Evolutionary conservation across 2,797 vertebrate genomes (phyloP), one percentile per base, ranked within the genome.

Genomic region (Peromyscus nudipes): DNA sequence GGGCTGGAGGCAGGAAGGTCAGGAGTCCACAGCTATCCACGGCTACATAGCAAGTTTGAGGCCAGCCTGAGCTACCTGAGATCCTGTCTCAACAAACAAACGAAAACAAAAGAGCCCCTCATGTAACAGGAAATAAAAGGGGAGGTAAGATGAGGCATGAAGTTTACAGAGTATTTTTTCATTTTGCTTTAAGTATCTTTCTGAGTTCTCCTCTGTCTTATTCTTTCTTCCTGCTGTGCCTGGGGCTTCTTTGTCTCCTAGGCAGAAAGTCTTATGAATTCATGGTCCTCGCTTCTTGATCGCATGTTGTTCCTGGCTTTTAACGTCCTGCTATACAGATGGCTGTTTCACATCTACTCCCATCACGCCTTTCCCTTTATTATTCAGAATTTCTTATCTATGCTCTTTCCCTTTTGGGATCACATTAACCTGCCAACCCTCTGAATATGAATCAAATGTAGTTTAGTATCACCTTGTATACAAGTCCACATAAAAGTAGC

Each of bases 261-360:
- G 17, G 34, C 57, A 46, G 86, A 97, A 55, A 89, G 17, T 46
- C 64, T 21, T n/a, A 49, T 11, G 17, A 71, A 4, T 34, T 65
- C 76, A 4, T 49, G 84, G 83, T 80, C 19, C 75, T 17, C 40
- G 14, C 49, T 71, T 69, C 29, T 83, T n/a, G 55, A 37, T 23
- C 40, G 37, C 43, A n/a, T 82, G 52, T 10, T 27, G 19, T 34
- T 21, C 55, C 64, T 31, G 34, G 1, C 9, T 84, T 87, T 96
- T 81, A 89, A 95, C 98, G 97, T 96, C 93, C 96, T 95, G 84
- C 96, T 69, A 89, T 97, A 46, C 43, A 73, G 76, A 96, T 96
- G 37, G 0, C 37, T 96, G 94, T 69, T 55, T 69, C 55, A n/a
- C 16, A 4, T 75, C 80, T 84, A 49, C 73, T n/a, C 75, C 92